A percentile compares a stretch with the other conserved stretches of the same genome.
phyloP scores from a whole-genome alignment of 2,797 vertebrate species.

The Melanogrammus aeglefinus region DNA sequence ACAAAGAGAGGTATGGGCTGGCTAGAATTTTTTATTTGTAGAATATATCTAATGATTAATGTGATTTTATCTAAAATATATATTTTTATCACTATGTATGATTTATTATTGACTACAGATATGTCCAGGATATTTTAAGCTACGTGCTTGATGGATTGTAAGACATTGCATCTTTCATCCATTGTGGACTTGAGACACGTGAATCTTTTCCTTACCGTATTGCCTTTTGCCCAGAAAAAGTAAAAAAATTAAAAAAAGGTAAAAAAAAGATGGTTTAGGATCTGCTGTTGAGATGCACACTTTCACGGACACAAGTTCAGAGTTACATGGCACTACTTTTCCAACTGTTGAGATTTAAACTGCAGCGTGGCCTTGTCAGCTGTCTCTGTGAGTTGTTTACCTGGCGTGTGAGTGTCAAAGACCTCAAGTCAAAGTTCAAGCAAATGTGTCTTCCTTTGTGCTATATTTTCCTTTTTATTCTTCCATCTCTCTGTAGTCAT shows the following conservation, averaged over 20 bases:
- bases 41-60: no score
- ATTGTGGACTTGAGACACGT: background rate
- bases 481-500: background rate
- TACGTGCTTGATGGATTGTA: no score
- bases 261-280: background rate
- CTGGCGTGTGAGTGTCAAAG: background rate
- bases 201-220: background rate
- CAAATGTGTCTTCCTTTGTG: background rate
- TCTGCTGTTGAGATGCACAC: background rate
- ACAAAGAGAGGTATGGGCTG: no score
- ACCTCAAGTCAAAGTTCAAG: background rate
- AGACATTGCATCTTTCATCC: background rate
- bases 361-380: background rate
- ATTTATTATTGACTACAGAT: no score
- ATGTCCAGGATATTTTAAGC: no score
- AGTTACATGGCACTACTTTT: background rate
- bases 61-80: no score
- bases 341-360: background rate
- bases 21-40: background rate
- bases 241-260: background rate
- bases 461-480: background rate
- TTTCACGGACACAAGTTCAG: no score
- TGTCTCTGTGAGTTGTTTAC: background rate
- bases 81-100: no score
- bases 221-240: background rate